Base-by-base conservation (phyloP, 2,797 vertebrate species). In the Galago senegalensis region DNA sequence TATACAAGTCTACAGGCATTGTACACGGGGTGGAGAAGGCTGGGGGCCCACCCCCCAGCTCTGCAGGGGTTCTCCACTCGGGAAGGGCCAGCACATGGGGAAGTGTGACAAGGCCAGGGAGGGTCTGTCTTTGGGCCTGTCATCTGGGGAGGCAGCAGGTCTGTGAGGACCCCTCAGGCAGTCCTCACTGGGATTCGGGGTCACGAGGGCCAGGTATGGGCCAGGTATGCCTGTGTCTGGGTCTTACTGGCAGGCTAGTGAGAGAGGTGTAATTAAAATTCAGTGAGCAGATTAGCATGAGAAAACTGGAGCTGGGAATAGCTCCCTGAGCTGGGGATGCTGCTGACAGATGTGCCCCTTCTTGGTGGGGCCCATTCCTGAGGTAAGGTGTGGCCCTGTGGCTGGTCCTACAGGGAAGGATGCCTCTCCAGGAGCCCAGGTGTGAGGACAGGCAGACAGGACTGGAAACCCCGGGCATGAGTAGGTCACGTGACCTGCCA, bases 1-100 rank as follows among this genome's bases (percentile, higher is more conserved):
- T 98, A 98, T 99, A 99, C 99, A 99, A 98, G 98, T 99, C 99
- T 99, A 99, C 98, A 99, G 98, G 98, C 98, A 98, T 98, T 93
- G 98, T 98, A 98, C 98, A 98, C 97, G 98, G 98, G 98, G 98
- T 95, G 95, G 97, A 97, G 98, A 98, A 8, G 1, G 61, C 60
- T 2, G 93, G 87, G 98, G 20, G 65, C 97, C 86, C 77, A 7
- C 75, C 94, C 80, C 16, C 91, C 90, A 91, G 87, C 76, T 95
- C 61, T 12, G 65, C 9, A 4, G 75, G 34, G 75, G 34, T 31
- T 80, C 79, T 34, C 60, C 73, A 67, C 25, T 5, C 21, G 5
- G 92, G 81, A 87, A 67, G 63, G 88, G 70, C 89, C 75, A 61
- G 82, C 40, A 37, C 3, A 3, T 8, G 13, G 84, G 86, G 40